Base-by-base conservation (phyloP, 2,888 invertebrate genomes). In the Venusia cambrica region DNA sequence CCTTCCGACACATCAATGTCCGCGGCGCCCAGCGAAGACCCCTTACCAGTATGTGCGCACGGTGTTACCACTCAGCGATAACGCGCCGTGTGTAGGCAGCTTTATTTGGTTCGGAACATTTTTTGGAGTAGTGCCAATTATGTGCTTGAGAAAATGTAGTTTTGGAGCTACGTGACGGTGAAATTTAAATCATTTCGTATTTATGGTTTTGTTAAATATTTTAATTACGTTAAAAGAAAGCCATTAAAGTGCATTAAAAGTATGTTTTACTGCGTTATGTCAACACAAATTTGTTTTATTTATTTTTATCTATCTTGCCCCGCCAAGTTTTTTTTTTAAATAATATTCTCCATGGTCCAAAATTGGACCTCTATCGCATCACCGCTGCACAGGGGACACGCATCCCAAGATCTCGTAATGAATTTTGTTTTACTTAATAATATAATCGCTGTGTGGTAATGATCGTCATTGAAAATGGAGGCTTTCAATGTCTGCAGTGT, bases 401-500 rank as follows among this genome's bases (percentile, higher is more conserved):
- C 24, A 31, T 35, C 27, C 17, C 12, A 8, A 20, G 34, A 33
- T 19, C 25, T 21, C 26, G 12, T 15, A 15, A 34, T 34, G 2
- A 18, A 5, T 26, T 12, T 13, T 30, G 18, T 25, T 18, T 14
- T 5, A 21, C 6, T 10, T 34, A 30, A 33, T 9, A 26, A 57
- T n/a, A n/a, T n/a, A n/a, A 40, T 77, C 78, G 78, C 83, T 84
- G 81, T 73, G 76, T 79, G 84, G 78, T 83, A 72, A 66, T 56
- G 49, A 59, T 66, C 62, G 67, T 55, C 58, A 62, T 46, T 42
- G 24, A 59, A 62, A 62, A 57, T 51, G 51, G 60, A 74, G 76
- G 84, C 84, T 84, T 85, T 83, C 64, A 74, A 83, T 85, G 85
- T 85, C 73, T 84, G 85, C 85, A 83, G 84, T 78, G 85, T 85